Conservation (phyloP, 2,113 vertebrate species). For the Phaetusa simplex region DNA sequence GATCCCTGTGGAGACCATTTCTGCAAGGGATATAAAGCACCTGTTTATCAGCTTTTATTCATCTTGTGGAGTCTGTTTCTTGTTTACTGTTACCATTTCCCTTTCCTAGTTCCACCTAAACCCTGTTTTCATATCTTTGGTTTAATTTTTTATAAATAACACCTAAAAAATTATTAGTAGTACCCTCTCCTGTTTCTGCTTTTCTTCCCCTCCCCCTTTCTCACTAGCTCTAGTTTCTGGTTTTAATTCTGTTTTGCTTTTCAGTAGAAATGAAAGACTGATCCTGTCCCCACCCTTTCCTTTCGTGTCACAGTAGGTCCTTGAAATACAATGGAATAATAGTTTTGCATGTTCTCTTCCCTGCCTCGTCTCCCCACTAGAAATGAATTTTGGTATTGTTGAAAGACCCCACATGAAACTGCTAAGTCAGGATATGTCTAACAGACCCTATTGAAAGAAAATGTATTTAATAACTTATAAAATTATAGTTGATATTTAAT, state of each 20-base stretch:
- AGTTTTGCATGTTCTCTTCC: neutral
- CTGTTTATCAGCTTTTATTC: neutral
- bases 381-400: neutral
- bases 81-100: neutral
- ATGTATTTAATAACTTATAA: neutral
- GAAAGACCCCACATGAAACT: neutral
- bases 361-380: neutral
- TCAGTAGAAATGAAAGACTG: neutral
- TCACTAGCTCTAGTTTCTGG: neutral
- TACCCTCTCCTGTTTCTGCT: neutral
- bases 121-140: neutral
- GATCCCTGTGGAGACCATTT: neutral
- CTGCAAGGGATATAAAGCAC: neutral
- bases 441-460: neutral
- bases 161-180: neutral
- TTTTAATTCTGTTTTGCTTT: conserved; percentile 22
- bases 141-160: neutral
- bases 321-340: neutral
- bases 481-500: neutral
- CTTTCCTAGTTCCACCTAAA: neutral
- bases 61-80: neutral
- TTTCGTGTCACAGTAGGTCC: neutral
- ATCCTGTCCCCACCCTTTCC: conserved; percentile 20
- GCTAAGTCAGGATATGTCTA: neutral
- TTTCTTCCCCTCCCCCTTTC: neutral